Conservation (phyloP, 2,797 vertebrate genomes). For the Coranthus polyacanthus region DNA sequence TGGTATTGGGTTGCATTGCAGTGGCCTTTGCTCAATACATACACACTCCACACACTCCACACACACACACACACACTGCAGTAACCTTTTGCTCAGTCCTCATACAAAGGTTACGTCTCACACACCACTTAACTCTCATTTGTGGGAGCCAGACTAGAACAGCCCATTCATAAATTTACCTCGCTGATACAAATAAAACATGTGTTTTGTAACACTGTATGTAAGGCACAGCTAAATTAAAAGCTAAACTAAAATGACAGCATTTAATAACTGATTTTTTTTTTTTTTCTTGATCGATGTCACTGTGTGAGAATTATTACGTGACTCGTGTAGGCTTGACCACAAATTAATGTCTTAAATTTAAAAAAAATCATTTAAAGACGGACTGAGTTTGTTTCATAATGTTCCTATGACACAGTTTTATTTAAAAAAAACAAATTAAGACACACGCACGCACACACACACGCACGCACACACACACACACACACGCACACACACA, state of each 20-base stretch:
- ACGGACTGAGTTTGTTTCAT: too few relatives aligned
- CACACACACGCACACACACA: neutral
- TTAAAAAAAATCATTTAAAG: too few relatives aligned
- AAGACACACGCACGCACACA: too few relatives aligned
- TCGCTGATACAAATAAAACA: conserved; percentile 42
- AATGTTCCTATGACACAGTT: neutral
- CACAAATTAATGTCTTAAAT: too few relatives aligned
- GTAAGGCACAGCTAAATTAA: neutral
- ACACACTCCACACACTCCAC: conserved; percentile 30
- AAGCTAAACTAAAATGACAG: too few relatives aligned
- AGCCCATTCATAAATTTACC: conserved; percentile 66
- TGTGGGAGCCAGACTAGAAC: conserved; percentile 59
- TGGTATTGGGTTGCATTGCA: conserved; percentile 81
- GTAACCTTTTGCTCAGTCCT: conserved; percentile 62
- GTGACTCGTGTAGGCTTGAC: too few relatives aligned
- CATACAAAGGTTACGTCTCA: conserved; percentile 65
- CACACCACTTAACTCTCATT: conserved; percentile 62
- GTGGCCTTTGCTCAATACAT: conserved; percentile 75
- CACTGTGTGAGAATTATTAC: too few relatives aligned
- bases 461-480: neutral
- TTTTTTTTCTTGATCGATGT: too few relatives aligned
- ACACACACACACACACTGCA: conserved; percentile 40
- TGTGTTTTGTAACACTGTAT: neutral
- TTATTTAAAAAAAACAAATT: too few relatives aligned
- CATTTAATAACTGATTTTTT: too few relatives aligned